These are phyloP conservation scores for Cynopterus brachyotis DNA, from an alignment of 2,113 vertebrate genomes.

Conservation along the genomic window DNA sequence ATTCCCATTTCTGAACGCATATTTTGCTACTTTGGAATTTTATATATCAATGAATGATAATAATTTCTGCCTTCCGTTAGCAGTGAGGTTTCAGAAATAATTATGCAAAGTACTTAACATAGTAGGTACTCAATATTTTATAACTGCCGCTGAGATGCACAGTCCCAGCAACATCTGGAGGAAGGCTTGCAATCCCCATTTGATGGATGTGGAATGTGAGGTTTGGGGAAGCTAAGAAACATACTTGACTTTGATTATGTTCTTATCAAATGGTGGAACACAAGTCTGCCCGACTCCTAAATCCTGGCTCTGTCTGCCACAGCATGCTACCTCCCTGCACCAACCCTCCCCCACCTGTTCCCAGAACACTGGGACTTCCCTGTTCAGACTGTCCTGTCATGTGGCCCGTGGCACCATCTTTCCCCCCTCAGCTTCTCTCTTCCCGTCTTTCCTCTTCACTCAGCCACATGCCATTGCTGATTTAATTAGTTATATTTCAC, in stretches of 20 bases:
- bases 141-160: neutral
- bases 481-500: neutral
- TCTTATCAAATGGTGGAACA: neutral
- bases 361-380: neutral
- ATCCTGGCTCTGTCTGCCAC: neutral
- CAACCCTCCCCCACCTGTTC: accelerated
- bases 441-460: neutral
- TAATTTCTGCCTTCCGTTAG: neutral
- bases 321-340: accelerated
- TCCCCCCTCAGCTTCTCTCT: neutral
- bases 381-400: neutral
- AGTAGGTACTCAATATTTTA: conserved; percentile 24
- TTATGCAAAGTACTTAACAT: neutral
- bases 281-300: neutral
- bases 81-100: neutral
- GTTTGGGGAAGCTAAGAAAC: neutral
- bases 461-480: neutral
- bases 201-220: neutral
- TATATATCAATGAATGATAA: neutral
- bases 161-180: neutral
- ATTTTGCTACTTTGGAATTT: neutral
- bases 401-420: neutral
- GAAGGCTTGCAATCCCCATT: neutral
- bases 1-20: neutral
- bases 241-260: neutral